Evolutionary conservation across 2,888 invertebrate species (phyloP), one percentile per base, ranked within the genome.

Genomic region (Dryobotodes eremita): DNA sequence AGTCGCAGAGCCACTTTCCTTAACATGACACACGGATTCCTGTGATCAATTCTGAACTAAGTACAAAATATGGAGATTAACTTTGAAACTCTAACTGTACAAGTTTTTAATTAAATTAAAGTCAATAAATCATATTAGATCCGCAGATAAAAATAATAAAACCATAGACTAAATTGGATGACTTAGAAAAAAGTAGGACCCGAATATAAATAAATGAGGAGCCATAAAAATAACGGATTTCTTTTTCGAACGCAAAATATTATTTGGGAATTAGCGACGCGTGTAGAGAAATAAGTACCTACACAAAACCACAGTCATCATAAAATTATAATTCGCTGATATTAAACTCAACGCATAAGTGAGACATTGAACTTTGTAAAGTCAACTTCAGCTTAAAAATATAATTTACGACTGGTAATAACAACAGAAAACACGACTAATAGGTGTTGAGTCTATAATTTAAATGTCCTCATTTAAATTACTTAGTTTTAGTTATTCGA

Each of bases 1-100:
- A 75, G 86, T 90, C 84, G 80, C 55, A 42, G 15, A 81, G 85
- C 89, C 82, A 90, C 90, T 89, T 89, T 89, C 90, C 83, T 85
- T 85, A 85, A 81, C 82, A 69, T 71, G 80, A 86, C 77, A 83
- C 70, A 84, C 55, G 73, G 80, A 88, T 80, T 83, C 82, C 80
- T 80, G 74, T 64, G 62, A 79, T 74, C 80, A 71, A 77, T 76
- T 79, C 71, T 77, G 31, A 75, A 65, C 31, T 3, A 36, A 36
- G 66, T 68, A 66, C 48, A 79, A 72, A 71, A 72, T 78, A 82
- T 77, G 26, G 76, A 75, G 46, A 84, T 75, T 77, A 68, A 73
- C 31, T 80, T 61, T 20, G 36, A 83, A 86, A 48, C 59, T 64
- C 23, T 71, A 71, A 82, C 57, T 42, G 50, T 59, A 50, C 31